Conservation (phyloP, 1,140 invertebrate species). For the Drosophila mayri region DNA sequence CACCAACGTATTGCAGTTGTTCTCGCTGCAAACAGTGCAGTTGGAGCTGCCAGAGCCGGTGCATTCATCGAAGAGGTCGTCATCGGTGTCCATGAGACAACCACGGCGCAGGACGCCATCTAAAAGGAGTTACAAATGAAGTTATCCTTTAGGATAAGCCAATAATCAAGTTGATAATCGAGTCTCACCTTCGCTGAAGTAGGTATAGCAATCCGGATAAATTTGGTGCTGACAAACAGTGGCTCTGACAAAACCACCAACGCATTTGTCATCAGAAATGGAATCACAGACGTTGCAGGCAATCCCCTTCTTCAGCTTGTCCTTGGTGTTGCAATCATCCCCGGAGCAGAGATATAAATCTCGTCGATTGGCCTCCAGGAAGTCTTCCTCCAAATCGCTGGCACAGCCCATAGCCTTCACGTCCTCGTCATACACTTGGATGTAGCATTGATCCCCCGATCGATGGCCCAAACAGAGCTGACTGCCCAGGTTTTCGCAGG, state of each 20-base stretch:
- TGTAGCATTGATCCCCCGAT: slow-evolving; percentile 68
- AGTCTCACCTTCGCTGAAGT: slow-evolving; percentile 52
- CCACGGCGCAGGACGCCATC: slow-evolving; percentile 65
- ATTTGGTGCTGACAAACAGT: slow-evolving; percentile 50
- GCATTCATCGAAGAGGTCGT: slow-evolving; percentile 66
- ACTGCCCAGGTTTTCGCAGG: slow-evolving; percentile 18
- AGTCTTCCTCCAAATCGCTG: slow-evolving; percentile 50
- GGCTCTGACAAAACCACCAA: slow-evolving; percentile 2
- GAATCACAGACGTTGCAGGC: slow-evolving; percentile 55
- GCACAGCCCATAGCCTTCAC: slow-evolving; percentile 67
- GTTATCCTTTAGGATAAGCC: too few relatives aligned
- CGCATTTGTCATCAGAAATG: slow-evolving; percentile 19
- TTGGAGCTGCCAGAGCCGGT: slow-evolving; percentile 30
- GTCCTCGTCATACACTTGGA: slow-evolving; percentile 50
- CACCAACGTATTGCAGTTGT: slow-evolving; percentile 58
- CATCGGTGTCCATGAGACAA: slow-evolving; percentile 59
- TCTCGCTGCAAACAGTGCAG: slow-evolving; percentile 52
- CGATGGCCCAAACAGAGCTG: slow-evolving; percentile 56
- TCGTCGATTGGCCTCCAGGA: slow-evolving; percentile 39
- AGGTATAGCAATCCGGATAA: slow-evolving; percentile 54
- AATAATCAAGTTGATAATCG: neutral
- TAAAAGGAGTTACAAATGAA: neutral
- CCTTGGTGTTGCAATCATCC: slow-evolving; percentile 68
- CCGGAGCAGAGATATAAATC: slow-evolving; percentile 60
- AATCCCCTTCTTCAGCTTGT: slow-evolving; percentile 26